These are phyloP conservation scores for Sander vitreus DNA, from an alignment of 2,113 vertebrate species.

Conservation along the genomic window DNA sequence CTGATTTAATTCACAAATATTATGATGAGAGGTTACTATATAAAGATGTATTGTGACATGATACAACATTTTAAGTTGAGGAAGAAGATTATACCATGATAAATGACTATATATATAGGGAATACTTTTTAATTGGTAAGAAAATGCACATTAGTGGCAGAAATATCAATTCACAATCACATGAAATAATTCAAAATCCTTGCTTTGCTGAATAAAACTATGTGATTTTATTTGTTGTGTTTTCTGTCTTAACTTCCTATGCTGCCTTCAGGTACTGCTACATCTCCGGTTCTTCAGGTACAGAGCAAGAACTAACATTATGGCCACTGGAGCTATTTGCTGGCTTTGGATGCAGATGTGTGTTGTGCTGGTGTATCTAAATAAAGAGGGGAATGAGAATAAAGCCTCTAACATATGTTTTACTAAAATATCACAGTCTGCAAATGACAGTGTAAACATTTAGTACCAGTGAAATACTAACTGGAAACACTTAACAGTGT, in stretches of 20 bases:
- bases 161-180: not conserved
- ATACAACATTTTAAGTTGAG: not conserved
- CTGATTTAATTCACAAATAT: not conserved
- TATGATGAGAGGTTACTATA: not conserved
- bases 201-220: constrained; percentile 44
- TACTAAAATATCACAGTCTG: not conserved
- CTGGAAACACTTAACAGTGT: not conserved
- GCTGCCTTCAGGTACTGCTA: not conserved
- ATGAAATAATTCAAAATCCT: constrained; percentile 3
- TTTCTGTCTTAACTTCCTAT: not conserved
- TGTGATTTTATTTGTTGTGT: not conserved
- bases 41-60: constrained; percentile 1
- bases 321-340: not conserved
- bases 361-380: not conserved
- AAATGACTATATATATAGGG: not conserved
- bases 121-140: not conserved
- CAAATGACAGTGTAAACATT: not conserved
- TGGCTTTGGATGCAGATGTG: not conserved
- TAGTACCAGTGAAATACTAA: not conserved
- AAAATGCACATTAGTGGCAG: not conserved
- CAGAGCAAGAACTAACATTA: not conserved
- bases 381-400: not conserved
- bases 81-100: not conserved
- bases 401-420: not conserved
- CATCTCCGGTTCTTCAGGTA: not conserved